A percentile compares a stretch with the other conserved stretches of the same genome.
Evolutionary conservation across 2,113 vertebrate genomes (phyloP).

Genomic region (Anhinga rufa): DNA sequence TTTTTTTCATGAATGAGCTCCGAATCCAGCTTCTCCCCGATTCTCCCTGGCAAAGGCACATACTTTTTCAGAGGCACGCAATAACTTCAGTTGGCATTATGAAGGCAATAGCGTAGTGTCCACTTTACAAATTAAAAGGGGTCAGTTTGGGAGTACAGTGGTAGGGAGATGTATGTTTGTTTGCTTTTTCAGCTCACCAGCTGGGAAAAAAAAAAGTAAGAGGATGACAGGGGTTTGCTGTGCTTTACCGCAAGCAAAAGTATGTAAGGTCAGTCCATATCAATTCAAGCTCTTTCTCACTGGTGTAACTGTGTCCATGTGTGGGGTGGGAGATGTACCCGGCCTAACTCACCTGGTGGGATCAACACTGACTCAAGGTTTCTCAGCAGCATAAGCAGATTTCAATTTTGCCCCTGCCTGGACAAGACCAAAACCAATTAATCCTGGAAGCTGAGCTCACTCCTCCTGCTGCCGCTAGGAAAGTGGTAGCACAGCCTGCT

Average conservation of each 20-base stretch:
- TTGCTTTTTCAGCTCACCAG: background rate
- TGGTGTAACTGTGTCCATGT: rapidly evolving
- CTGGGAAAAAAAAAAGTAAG: too few species aligned
- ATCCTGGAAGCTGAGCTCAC: background rate
- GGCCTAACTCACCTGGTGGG: background rate
- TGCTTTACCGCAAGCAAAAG: too few species aligned
- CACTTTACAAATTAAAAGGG: background rate
- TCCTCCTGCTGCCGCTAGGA: background rate
- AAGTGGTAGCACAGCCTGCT: too few species aligned
- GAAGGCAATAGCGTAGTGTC: background rate
- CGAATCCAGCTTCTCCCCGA: background rate
- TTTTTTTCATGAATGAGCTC: background rate
- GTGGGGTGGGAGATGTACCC: background rate
- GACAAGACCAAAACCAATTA: background rate
- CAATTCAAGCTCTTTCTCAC: background rate
- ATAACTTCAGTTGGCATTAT: background rate
- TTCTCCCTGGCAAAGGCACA: background rate
- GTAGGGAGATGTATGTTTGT: too few species aligned
- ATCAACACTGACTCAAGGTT: background rate
- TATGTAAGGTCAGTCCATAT: too few species aligned
- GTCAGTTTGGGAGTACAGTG: too few species aligned
- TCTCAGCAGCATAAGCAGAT: background rate
- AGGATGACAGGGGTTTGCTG: background rate
- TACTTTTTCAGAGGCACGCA: background rate
- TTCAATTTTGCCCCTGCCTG: background rate